phyloP scores from a whole-genome alignment of 35 echinoderm and acorn worm species.

The Nesometra sesokonis region DNA sequence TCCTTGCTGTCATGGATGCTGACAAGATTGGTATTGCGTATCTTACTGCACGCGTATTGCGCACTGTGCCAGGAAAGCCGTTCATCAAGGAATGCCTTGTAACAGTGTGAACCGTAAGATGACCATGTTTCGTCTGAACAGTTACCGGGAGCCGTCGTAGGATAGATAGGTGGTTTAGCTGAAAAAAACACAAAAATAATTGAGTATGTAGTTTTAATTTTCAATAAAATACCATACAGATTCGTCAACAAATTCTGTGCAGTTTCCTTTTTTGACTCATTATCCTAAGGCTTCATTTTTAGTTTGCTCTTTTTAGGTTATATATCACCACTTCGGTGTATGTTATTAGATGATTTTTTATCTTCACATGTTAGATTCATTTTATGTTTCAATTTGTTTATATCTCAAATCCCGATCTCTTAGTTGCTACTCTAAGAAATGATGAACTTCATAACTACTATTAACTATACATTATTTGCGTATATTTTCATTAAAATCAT shows the following conservation, averaged over 20 bases:
- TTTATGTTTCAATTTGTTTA: no score
- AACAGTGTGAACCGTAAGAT: slow-evolving; percentile 19
- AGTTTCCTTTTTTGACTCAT: no score
- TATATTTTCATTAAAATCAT: background rate
- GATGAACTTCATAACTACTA: no score
- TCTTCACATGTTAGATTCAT: no score
- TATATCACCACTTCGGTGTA: no score
- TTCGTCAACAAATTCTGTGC: no score
- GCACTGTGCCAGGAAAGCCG: slow-evolving; percentile 8
- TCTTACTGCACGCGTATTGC: slow-evolving; percentile 10
- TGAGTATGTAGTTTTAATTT: background rate
- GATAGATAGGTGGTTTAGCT: slow-evolving; percentile 19
- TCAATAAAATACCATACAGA: no score
- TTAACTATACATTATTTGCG: background rate
- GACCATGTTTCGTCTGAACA: slow-evolving; percentile 30
- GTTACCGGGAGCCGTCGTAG: slow-evolving; percentile 2
- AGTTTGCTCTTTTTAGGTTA: no score
- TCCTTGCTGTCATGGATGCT: slow-evolving; percentile 22
- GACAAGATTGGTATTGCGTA: slow-evolving; percentile 8
- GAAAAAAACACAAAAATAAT: background rate
- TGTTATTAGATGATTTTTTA: no score
- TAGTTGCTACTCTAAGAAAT: no score
- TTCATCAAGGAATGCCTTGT: slow-evolving; percentile 20
- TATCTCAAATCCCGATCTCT: no score
- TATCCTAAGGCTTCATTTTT: no score